These are phyloP conservation scores for Hypotaenidia philippensis DNA, from an alignment of 2,797 vertebrate genomes.

Conservation along the genomic window DNA sequence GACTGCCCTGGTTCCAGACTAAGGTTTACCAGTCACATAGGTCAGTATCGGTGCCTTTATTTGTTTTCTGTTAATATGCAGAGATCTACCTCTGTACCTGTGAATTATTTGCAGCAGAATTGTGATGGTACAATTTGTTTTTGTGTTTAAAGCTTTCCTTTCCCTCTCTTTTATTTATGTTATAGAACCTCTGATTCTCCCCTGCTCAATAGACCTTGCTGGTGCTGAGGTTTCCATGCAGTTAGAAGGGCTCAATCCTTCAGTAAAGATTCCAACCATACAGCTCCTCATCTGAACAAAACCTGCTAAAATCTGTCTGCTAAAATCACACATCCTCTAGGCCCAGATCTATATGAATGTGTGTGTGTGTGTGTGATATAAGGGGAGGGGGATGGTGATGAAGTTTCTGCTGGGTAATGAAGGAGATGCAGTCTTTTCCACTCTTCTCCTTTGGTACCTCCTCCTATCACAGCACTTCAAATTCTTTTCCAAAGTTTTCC, in stretches of 20 bases:
- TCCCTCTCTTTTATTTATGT: background rate
- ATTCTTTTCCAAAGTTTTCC: background rate
- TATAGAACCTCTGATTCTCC: background rate
- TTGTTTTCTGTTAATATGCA: background rate
- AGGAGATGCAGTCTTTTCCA: background rate
- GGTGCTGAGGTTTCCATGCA: background rate
- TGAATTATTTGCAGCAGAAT: background rate
- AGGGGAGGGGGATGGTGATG: accelerated
- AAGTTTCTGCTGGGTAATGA: background rate
- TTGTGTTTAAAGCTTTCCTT: background rate
- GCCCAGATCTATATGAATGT: background rate
- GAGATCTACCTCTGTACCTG: background rate
- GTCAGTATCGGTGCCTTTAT: background rate
- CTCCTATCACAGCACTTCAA: background rate
- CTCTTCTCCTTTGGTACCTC: background rate
- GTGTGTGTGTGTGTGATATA: background rate
- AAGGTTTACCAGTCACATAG: background rate
- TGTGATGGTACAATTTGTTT: background rate
- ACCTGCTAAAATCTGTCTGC: background rate
- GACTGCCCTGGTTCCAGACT: background rate
- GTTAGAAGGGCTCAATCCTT: background rate
- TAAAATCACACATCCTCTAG: background rate
- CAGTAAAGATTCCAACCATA: background rate
- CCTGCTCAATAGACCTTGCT: background rate
- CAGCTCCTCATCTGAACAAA: background rate